Base-by-base conservation (phyloP, 2,113 vertebrate genomes). In the Lepus europaeus region DNA sequence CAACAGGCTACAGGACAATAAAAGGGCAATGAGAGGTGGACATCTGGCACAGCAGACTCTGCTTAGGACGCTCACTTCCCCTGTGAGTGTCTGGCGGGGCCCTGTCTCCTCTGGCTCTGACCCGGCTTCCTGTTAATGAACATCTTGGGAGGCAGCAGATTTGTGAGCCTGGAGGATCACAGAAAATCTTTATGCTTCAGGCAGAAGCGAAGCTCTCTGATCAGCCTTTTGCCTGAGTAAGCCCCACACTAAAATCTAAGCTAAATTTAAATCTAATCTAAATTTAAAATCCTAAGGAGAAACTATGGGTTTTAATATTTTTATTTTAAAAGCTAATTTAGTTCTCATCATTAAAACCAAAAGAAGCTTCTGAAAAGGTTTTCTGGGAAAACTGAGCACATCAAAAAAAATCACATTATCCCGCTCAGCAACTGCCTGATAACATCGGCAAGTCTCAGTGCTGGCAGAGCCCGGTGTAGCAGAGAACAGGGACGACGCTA, bases 291-390 rank as follows among this genome's bases (percentile, higher is more conserved):
- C 33, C 39, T 84, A 33, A 92, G 39, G 64, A 87, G 88, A 13
- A 78, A 73, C 22, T 73, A 51, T 33, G 12, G 13, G 9, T n/a
- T 69, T 85, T 19, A 17, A 51, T 33, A 51, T 17, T 77, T 90
- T 36, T 61, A 16, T 45, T 90, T 82, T 90, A 69, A 59, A 59
- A 16, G 19, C 17, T 70, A 63, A 39, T 56, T 79, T 56, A 86
- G 78, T 89, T 25, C 11, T 23, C 53, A 66, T 10, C 12, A 23
- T 81, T 80, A 95, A 93, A 93, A 39, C 19, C 31, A 78, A 93
- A 93, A 78, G 77, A 85, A 89, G 87, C 39, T 39, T 93, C 56
- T 84, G 49, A 90, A 39, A 68, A 82, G n/a, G 56, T 31, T 29
- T 79, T 89, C n/a, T 45, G 9, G 66, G n/a, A 74, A 87, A 92